Conservation (phyloP, 2,888 invertebrate species). For the Amphipoea lucens region DNA sequence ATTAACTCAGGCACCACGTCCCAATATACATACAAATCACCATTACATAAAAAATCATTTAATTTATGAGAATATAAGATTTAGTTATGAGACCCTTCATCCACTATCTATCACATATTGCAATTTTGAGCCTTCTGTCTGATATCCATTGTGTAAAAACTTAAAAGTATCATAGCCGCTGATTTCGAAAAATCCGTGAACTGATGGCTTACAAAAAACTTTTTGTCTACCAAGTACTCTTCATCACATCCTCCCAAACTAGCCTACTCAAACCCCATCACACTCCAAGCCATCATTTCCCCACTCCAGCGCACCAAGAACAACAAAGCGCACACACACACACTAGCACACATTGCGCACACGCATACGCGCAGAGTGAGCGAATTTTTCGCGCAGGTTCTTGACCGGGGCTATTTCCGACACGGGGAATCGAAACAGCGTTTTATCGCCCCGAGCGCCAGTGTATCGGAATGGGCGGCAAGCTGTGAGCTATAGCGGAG, state of each 20-base stretch:
- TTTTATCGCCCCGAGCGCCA: slow-evolving; percentile 76
- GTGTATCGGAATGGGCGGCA: slow-evolving; percentile 46
- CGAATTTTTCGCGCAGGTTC: slow-evolving; percentile 80
- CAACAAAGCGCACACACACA: slow-evolving; percentile 40
- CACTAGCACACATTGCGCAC: slow-evolving; percentile 26
- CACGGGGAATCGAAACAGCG: slow-evolving; percentile 78
- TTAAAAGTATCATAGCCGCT: no score
- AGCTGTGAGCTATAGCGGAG: slow-evolving; percentile 27
- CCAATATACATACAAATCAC: no score
- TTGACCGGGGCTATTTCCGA: slow-evolving; percentile 86
- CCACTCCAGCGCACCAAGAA: slow-evolving; percentile 4
- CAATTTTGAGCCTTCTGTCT: neutral
- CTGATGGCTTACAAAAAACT: neutral
- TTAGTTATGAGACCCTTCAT: neutral
- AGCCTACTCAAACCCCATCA: neutral
- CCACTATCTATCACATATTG: neutral
- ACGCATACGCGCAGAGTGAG: slow-evolving; percentile 60
- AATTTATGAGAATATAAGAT: no score
- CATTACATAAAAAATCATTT: no score
- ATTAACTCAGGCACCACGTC: no score
- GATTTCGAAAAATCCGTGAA: no score
- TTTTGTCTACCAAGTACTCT: neutral
- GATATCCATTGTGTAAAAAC: no score
- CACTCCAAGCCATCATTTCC: neutral
- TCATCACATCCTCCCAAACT: neutral